Evolutionary conservation across 2,888 invertebrate species (phyloP).

Genomic region (Synergus gifuensis): DNA sequence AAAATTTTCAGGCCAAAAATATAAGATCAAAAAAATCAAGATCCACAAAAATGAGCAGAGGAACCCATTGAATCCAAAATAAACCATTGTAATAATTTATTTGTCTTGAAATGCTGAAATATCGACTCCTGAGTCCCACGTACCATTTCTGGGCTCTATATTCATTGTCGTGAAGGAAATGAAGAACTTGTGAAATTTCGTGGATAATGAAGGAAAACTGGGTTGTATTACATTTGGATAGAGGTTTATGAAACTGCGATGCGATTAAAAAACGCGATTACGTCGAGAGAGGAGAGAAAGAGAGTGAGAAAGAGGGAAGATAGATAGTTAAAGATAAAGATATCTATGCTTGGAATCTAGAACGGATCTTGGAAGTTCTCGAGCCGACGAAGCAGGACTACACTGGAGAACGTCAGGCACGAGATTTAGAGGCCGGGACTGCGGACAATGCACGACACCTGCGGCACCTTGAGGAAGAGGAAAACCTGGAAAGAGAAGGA

Average conservation of each 20-base stretch:
- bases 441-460: constrained; percentile 74
- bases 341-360: constrained; percentile 60
- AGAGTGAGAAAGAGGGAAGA: constrained; percentile 23
- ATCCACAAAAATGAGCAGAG: too few species aligned
- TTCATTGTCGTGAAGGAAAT: background rate
- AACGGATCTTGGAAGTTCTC: constrained; percentile 67
- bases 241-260: constrained; percentile 23
- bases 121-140: background rate
- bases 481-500: constrained; percentile 33
- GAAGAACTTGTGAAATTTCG: constrained; percentile 1
- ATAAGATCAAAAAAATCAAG: too few species aligned
- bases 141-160: background rate
- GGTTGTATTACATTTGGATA: background rate
- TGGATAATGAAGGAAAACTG: background rate
- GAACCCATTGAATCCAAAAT: background rate
- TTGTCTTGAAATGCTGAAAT: background rate
- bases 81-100: background rate
- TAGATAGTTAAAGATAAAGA: constrained; percentile 53
- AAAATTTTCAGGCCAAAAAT: too few species aligned
- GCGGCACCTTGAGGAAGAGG: constrained; percentile 61
- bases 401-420: constrained; percentile 66
- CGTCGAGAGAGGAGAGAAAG: background rate
- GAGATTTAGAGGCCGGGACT: constrained; percentile 73
- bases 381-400: constrained; percentile 60
- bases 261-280: constrained; percentile 25